Percentiles rank a stretch among this genome's conserved stretches.
phyloP scores from a whole-genome alignment of 1,140 invertebrate species.

The Armadillidium nasatum region DNA sequence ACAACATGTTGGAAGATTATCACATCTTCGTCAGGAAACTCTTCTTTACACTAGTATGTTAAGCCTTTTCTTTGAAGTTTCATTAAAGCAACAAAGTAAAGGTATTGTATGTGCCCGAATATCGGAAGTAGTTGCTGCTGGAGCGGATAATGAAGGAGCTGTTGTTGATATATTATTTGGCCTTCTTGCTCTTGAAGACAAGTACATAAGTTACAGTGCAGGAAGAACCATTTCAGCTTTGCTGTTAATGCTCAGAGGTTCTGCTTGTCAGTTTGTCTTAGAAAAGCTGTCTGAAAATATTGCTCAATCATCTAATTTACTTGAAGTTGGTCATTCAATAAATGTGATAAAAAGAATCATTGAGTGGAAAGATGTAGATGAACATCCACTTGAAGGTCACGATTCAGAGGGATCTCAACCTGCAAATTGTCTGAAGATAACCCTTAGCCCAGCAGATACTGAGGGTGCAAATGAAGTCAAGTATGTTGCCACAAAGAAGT shows the following conservation, averaged over 20 bases:
- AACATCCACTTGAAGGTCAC: slow-evolving; percentile 70
- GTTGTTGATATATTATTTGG: slow-evolving; percentile 77
- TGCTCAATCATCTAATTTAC: slow-evolving; percentile 46
- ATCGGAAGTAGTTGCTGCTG: slow-evolving; percentile 69
- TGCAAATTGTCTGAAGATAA: slow-evolving; percentile 33
- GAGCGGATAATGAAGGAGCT: slow-evolving; percentile 71
- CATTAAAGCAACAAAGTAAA: slow-evolving; percentile 72
- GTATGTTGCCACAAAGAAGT: slow-evolving; percentile 73
- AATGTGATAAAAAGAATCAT: slow-evolving; percentile 78
- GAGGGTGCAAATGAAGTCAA: slow-evolving; percentile 55
- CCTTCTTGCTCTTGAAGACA: slow-evolving; percentile 67
- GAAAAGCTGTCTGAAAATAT: slow-evolving; percentile 59
- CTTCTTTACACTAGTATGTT: slow-evolving; percentile 58
- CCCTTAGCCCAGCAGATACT: slow-evolving; percentile 35
- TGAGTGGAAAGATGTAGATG: slow-evolving; percentile 77
- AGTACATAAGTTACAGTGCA: slow-evolving; percentile 72
- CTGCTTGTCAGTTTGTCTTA: slow-evolving; percentile 69
- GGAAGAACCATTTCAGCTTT: slow-evolving; percentile 73
- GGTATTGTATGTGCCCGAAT: slow-evolving; percentile 73
- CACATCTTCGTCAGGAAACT: slow-evolving; percentile 32
- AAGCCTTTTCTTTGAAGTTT: slow-evolving; percentile 75
- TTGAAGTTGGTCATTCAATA: slow-evolving; percentile 68
- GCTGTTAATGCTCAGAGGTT: slow-evolving; percentile 73
- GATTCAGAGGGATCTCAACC: slow-evolving; percentile 48
- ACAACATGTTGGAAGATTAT: slow-evolving; percentile 25